Base-by-base conservation (phyloP, 1,140 invertebrate genomes). In the Neodiprion lecontei region DNA sequence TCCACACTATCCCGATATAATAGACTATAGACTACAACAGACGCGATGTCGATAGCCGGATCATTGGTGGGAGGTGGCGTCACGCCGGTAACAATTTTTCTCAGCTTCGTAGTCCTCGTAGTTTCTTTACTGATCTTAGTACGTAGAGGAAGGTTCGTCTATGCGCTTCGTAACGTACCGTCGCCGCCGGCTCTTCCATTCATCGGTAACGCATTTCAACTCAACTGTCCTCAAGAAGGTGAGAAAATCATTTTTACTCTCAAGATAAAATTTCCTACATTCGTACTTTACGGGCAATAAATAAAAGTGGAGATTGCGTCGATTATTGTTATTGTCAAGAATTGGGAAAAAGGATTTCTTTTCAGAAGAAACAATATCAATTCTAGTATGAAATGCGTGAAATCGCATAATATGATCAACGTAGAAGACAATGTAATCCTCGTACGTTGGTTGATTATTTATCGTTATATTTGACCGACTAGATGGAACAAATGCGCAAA, bases 191-290 rank as follows among this genome's bases (percentile, higher is more conserved):
- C 86, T 0, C 14, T 86, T 12, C 86, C 86, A 4, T 21, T 88
- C 8, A 75, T 88, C 21, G 86, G 86, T 1, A 88, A 88, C 72
- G 83, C 84, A 0, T 77, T 77, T 53, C 82, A 84, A 53, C 77
- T 88, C 7, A 82, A 80, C 49, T 84, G 84, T 75, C 81, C 71
- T 47, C 81, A 80, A 69, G 85, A 86, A 81, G 83, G 84, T 87
- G 76, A 75, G 28, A 70, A 71, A n/a, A 69, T 69, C 12, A 69
- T 14, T 69, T 12, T 69, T 21, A 21, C n/a, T 21, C 23, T 69
- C 11, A 21, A 21, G 28, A 69, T 11, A 12, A 21, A 21, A 69
- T 69, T 21, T 69, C 12, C 11, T 69, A 12, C 21, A 21, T 21
- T 21, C 17, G 17, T 21, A 11, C 71, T 67, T 73, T 67, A 73